Conservation (phyloP, 2,113 vertebrate genomes). For the Saimiri boliviensis region DNA sequence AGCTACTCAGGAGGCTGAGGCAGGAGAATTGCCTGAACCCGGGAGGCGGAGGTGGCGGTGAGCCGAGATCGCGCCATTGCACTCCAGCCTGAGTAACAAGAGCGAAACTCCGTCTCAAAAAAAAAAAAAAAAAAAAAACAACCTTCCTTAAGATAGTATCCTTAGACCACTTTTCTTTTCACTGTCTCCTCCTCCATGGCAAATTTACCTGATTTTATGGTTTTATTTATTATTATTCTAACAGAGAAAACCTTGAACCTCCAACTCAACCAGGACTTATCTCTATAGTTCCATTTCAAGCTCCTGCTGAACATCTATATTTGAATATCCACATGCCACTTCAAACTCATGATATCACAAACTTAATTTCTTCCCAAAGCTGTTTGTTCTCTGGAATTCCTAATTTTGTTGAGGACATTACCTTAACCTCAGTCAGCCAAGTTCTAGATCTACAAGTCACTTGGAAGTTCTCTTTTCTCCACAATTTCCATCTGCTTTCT, state of each 20-base stretch:
- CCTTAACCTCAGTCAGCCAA: background rate
- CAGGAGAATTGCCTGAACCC: too few relatives aligned
- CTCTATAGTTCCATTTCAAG: background rate
- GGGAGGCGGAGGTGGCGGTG: too few relatives aligned
- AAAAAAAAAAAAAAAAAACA: too few relatives aligned
- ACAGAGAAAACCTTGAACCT: background rate
- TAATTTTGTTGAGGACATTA: background rate
- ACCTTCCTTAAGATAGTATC: background rate
- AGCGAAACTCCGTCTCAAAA: too few relatives aligned
- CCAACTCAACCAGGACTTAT: background rate
- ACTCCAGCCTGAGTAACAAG: too few relatives aligned
- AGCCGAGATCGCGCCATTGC: too few relatives aligned
- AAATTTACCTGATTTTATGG: background rate
- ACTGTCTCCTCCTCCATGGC: background rate
- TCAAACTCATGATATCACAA: background rate
- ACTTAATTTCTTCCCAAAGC: background rate
- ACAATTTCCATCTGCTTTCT: constrained; percentile 18
- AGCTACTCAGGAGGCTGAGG: too few relatives aligned
- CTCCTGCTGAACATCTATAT: background rate
- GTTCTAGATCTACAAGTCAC: background rate
- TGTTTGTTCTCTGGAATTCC: background rate
- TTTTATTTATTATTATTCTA: constrained; percentile 20
- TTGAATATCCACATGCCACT: background rate
- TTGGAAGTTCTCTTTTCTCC: background rate
- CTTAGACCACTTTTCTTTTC: background rate